Conservation (phyloP, 2,797 vertebrate genomes). For the Emydoidea blandingii region DNA sequence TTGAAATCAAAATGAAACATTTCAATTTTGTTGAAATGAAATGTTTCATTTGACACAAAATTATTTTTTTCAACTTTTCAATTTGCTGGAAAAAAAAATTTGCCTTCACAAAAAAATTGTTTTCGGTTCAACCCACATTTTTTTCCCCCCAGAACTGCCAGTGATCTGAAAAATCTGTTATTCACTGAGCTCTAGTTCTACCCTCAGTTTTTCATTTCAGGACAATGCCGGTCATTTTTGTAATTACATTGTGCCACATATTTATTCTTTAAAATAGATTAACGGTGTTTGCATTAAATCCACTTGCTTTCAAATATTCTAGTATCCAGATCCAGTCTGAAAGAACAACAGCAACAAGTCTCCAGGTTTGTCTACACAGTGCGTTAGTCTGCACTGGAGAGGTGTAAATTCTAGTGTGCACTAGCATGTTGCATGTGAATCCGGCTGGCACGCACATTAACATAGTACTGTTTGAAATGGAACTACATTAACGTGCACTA, state of each 20-base stretch:
- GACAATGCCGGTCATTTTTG: not conserved
- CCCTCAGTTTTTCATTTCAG: not conserved
- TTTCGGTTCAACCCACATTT: too few relatives aligned
- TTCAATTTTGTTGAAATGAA: not conserved
- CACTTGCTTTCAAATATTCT: not conserved
- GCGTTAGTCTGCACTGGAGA: not conserved
- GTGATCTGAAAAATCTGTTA: not conserved
- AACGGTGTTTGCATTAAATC: not conserved
- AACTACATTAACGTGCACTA: not conserved
- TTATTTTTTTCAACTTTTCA: not conserved
- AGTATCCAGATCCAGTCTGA: not conserved
- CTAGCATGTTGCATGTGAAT: not conserved
- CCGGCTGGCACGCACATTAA: not conserved
- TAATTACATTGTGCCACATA: not conserved
- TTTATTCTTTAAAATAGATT: not conserved
- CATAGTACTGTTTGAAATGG: not conserved
- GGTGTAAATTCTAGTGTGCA: not conserved
- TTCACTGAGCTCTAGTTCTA: not conserved
- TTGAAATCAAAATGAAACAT: not conserved
- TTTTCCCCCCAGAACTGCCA: not conserved
- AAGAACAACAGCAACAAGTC: not conserved
- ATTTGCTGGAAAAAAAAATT: not conserved
- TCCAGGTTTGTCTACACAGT: not conserved
- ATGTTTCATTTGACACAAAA: not conserved
- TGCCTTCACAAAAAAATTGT: too few relatives aligned